Base-by-base conservation (phyloP, 2,888 invertebrate genomes). In the Idaea dimidiata region DNA sequence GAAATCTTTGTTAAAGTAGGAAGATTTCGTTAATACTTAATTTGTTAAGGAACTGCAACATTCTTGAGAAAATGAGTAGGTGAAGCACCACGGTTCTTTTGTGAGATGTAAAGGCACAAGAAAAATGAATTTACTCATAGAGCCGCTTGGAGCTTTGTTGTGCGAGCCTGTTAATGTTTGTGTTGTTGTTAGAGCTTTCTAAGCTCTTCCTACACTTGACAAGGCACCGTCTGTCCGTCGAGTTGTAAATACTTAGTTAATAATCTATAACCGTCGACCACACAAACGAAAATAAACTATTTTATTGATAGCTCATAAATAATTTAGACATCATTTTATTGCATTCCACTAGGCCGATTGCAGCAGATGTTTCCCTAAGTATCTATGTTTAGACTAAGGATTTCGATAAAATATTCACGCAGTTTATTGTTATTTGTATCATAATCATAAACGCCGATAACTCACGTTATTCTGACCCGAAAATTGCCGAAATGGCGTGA, bases 101-200 rank as follows among this genome's bases (percentile, higher is more conserved):
- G 72, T 82, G 78, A 80, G 75, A 76, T 81, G 78, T 76, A 80
- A 80, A 78, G 79, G 78, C 72, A 80, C 84, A 84, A 88, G 89
- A 87, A 89, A 86, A 77, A 78, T 81, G 80, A 78, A 82, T 80
- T 56, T 17, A 56, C 56, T 56, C 56, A 67, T 70, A 66, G 68
- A 17, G 18, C 77, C 64, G 63, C 61, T 60, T 77, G 71, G 76
- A 72, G 70, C 74, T 69, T 43, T 43, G 43, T 43, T 56, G 77
- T 76, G 77, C 79, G 80, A 80, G 82, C 79, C 75, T 77, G 79
- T 71, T 77, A 75, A 73, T 90, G 85, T 91, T 91, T 91, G 88
- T 75, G 75, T 73, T 83, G 79, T 83, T 71, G 80, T 91, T 91
- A 90, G 83, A 87, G 79, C 86, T 86, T 81, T 86, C 83, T 81